Percentiles rank a stretch among this genome's conserved stretches.
These are phyloP conservation scores for Gila robusta DNA, from an alignment of 2,797 vertebrate genomes.

Conservation along the genomic window DNA sequence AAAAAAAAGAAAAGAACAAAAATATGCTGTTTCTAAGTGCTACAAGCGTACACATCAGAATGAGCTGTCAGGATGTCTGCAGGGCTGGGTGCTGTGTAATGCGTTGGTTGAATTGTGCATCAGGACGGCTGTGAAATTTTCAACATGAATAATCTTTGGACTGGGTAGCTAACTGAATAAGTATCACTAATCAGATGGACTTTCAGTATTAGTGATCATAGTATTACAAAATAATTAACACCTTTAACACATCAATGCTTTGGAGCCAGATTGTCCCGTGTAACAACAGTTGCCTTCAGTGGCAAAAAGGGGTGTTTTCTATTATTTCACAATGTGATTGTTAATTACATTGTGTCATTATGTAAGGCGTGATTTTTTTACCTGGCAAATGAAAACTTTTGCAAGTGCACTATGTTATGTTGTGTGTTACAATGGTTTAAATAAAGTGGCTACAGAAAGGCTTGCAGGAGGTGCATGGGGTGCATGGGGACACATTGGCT, in stretches of 20 bases:
- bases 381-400: neutral
- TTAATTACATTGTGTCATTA: neutral
- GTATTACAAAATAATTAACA: constrained; percentile 19
- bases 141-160: constrained; percentile 9
- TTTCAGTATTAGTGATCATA: neutral
- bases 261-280: neutral
- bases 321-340: neutral
- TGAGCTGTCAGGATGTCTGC: constrained; percentile 13
- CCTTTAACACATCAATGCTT: neutral
- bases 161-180: constrained; percentile 2
- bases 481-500: constrained; percentile 50
- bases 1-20: neutral
- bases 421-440: constrained; percentile 6
- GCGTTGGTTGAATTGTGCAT: neutral
- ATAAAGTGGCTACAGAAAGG: constrained; percentile 51
- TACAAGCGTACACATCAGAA: neutral
- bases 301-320: neutral
- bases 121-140: neutral
- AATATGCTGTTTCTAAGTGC: neutral
- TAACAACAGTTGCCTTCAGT: neutral
- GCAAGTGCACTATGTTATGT: neutral
- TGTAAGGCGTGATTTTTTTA: neutral
- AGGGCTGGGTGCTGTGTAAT: constrained; percentile 1
- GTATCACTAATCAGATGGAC: neutral
- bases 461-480: constrained; percentile 35